These are phyloP conservation scores for Dryococelus australis DNA, from an alignment of 2,888 invertebrate genomes.

Conservation along the genomic window DNA sequence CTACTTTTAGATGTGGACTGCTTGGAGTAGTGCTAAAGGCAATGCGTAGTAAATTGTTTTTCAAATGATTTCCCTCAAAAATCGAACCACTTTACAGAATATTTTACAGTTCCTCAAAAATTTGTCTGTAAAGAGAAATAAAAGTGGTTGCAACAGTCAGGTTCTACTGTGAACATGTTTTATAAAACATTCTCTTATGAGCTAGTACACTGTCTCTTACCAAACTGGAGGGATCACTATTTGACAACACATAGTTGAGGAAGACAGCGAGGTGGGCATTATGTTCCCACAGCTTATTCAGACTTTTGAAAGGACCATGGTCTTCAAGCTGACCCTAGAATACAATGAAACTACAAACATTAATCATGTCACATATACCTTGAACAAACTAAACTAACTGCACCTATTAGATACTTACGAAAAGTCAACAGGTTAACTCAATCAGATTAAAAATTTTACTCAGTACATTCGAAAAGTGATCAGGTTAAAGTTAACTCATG, in stretches of 20 bases:
- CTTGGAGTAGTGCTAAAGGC: no score
- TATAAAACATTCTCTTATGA: constrained; percentile 19
- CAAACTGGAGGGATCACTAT: constrained; percentile 80
- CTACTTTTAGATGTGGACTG: no score
- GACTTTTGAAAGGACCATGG: constrained; percentile 88
- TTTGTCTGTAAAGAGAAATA: background rate
- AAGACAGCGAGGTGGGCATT: constrained; percentile 94
- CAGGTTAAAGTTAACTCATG: no score
- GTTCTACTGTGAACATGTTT: background rate
- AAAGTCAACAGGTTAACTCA: no score
- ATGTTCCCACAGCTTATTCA: constrained; percentile 81
- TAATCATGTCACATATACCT: constrained; percentile 33
- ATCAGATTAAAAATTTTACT: no score
- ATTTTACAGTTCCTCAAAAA: no score
- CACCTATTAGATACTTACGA: no score
- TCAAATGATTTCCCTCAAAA: no score
- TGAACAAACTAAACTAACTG: no score
- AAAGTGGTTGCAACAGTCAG: background rate
- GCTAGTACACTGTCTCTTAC: constrained; percentile 57
- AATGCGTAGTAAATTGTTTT: no score
- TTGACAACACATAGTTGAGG: constrained; percentile 87
- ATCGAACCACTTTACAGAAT: no score
- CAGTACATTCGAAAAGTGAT: no score
- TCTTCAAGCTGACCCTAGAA: constrained; percentile 78
- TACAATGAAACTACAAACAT: constrained; percentile 40